Evolutionary conservation across 2,888 invertebrate genomes (phyloP).

Genomic region (Agrenia bidenticulata): DNA sequence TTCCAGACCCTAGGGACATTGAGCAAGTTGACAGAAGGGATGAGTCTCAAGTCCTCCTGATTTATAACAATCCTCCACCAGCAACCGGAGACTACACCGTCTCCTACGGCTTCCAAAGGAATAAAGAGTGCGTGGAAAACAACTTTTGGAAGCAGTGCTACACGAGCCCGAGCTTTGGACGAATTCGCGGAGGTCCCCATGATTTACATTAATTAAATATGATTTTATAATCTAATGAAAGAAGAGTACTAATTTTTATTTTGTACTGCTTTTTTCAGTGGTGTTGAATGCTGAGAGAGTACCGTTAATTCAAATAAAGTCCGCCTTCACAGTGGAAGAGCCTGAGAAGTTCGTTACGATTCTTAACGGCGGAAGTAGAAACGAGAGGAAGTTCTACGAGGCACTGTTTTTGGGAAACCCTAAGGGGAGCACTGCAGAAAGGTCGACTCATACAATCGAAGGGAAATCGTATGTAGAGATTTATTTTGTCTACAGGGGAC

Average conservation of each 20-base stretch:
- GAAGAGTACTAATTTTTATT: not conserved
- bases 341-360: conserved; percentile 25
- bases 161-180: conserved; percentile 14
- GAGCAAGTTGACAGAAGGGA: not conserved
- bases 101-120: conserved; percentile 27
- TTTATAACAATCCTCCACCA: conserved; percentile 13
- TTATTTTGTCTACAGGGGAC: not conserved
- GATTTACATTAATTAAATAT: not conserved
- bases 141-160: conserved; percentile 13
- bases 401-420: conserved; percentile 34
- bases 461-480: conserved; percentile 23
- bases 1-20: not conserved
- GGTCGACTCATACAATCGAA: conserved; percentile 31
- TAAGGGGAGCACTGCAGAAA: conserved; percentile 4
- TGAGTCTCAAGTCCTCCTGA: conserved; percentile 2
- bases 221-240: not conserved
- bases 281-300: conserved; percentile 24
- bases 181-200: conserved; percentile 1
- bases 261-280: conserved; percentile 2
- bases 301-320: conserved; percentile 16
- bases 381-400: conserved; percentile 35
- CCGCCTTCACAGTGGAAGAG: conserved; percentile 21
- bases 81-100: conserved; percentile 8
- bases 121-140: conserved; percentile 27
- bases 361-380: conserved; percentile 17